Evolutionary conservation across 2,888 invertebrate genomes (phyloP).

Genomic region (Leucophenga montana): DNA sequence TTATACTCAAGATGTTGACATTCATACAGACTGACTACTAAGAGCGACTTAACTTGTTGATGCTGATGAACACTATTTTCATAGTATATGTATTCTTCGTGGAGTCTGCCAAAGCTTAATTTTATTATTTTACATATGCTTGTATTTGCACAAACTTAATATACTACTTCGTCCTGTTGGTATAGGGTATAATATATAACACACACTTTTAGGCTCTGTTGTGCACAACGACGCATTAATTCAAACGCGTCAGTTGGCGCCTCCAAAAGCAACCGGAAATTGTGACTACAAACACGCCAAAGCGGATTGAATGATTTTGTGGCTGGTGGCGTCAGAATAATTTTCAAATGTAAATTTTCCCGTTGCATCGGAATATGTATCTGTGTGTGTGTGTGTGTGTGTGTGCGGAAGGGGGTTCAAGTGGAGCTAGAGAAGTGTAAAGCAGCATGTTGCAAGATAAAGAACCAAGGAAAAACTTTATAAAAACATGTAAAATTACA

Average conservation of each 20-base stretch:
- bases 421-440: background rate
- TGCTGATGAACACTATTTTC: no score
- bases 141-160: no score
- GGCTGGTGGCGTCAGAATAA: conserved; percentile 19
- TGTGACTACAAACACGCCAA: conserved; percentile 25
- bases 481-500: conserved; percentile 22
- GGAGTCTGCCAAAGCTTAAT: no score
- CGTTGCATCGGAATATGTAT: background rate
- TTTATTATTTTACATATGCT: no score
- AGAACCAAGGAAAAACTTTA: conserved; percentile 2
- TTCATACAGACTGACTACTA: no score
- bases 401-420: background rate
- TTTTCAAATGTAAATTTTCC: conserved; percentile 21
- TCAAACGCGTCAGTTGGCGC: conserved; percentile 16
- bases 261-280: conserved; percentile 27
- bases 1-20: no score
- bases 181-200: background rate
- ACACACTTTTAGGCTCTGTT: background rate
- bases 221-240: conserved; percentile 4
- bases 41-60: no score
- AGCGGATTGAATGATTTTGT: conserved; percentile 25
- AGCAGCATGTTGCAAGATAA: background rate
- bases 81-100: no score
- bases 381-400: background rate
- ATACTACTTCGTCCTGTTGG: background rate